Evolutionary conservation across 2,113 vertebrate species (phyloP).

Genomic region (Hippocampus abdominalis): DNA sequence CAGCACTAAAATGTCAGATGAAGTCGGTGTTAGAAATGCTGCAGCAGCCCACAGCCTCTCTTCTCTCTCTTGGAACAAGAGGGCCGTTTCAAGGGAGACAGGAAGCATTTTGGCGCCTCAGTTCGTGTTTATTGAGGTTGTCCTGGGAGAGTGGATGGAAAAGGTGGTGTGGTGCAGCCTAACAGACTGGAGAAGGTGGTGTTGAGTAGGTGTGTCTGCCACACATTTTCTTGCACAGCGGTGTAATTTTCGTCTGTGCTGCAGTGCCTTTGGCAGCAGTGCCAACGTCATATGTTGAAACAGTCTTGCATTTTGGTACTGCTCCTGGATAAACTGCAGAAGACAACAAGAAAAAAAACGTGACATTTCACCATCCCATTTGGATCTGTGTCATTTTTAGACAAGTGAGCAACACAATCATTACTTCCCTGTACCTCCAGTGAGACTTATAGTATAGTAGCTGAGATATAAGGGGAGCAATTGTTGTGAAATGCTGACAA

Average conservation of each 20-base stretch:
- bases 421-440: too few species aligned
- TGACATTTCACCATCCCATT: neutral
- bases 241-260: constrained; percentile 40
- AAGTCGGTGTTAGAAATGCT: constrained; percentile 7
- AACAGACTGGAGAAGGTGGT: constrained; percentile 31
- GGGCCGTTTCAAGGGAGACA: constrained; percentile 51
- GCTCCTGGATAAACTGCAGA: constrained; percentile 11
- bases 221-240: constrained; percentile 22
- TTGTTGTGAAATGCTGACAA: neutral
- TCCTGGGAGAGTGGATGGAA: constrained; percentile 31
- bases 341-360: neutral
- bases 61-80: constrained; percentile 44
- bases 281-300: constrained; percentile 44
- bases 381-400: neutral
- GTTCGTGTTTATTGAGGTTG: constrained; percentile 64
- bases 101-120: constrained; percentile 62
- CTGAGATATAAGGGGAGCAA: neutral
- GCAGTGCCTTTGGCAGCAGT: constrained; percentile 38
- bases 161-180: constrained; percentile 25
- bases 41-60: constrained; percentile 4
- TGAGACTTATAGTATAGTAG: too few species aligned
- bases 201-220: constrained; percentile 10
- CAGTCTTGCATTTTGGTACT: constrained; percentile 30
- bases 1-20: constrained; percentile 10
- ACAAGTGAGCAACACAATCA: neutral